Conservation (phyloP, 2,797 vertebrate genomes). For the Hemibagrus guttatus region DNA sequence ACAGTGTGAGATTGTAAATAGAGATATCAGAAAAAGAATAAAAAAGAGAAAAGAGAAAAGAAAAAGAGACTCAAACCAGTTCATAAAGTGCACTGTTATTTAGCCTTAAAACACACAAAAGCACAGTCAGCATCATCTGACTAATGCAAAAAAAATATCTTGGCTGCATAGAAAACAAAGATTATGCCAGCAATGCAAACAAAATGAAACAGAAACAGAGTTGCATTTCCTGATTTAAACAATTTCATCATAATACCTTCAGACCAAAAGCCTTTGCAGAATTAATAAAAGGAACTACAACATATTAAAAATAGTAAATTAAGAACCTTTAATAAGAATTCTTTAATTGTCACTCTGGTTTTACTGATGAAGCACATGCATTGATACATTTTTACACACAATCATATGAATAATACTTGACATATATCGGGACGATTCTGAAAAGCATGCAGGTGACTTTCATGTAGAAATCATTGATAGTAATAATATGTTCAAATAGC, state of each 20-base stretch:
- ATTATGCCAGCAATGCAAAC: background rate
- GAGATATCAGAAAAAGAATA: slow-evolving; percentile 25
- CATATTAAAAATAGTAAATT: background rate
- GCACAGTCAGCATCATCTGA: background rate
- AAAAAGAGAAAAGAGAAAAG: background rate
- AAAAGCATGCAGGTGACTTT: no score
- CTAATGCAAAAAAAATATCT: no score
- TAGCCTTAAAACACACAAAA: background rate
- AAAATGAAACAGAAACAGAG: background rate
- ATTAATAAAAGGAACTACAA: background rate
- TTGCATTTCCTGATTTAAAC: background rate
- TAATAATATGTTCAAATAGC: background rate
- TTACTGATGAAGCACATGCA: background rate
- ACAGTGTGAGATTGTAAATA: slow-evolving; percentile 25
- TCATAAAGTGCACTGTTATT: background rate
- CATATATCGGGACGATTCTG: background rate
- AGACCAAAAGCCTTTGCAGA: background rate
- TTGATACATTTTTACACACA: background rate
- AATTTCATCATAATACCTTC: background rate
- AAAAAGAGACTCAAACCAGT: background rate
- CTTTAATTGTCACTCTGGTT: background rate
- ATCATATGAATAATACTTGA: background rate
- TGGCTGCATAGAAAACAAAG: background rate
- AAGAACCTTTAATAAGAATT: background rate
- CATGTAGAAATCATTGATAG: background rate